Conservation (phyloP, 2,797 vertebrate species). For the Coilia nasus region DNA sequence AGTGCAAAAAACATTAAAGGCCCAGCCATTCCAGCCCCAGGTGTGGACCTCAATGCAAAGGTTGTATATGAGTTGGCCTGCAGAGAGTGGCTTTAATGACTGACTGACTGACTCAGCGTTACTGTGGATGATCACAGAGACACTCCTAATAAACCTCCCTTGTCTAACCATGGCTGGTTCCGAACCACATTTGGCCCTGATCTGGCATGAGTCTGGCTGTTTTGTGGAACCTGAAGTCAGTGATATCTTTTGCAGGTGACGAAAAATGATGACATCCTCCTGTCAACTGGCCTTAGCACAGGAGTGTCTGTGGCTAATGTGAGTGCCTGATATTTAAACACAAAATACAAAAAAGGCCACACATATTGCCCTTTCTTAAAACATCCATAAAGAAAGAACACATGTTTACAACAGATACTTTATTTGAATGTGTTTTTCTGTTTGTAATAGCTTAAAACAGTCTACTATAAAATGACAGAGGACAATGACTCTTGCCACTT, state of each 20-base stretch:
- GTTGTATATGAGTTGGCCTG: too few relatives aligned
- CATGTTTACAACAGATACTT: not conserved
- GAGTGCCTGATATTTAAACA: slow-evolving; percentile 57
- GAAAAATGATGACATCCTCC: slow-evolving; percentile 74
- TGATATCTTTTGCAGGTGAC: slow-evolving; percentile 67
- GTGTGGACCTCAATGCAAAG: too few relatives aligned
- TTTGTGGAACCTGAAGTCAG: not conserved
- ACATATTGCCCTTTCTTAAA: not conserved
- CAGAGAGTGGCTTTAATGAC: too few relatives aligned
- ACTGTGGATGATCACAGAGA: too few relatives aligned
- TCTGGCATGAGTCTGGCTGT: not conserved
- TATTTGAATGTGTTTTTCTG: not conserved
- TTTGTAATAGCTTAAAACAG: slow-evolving; percentile 80
- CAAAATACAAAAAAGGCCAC: not conserved
- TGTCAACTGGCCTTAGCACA: slow-evolving; percentile 76
- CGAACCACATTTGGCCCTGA: too few relatives aligned
- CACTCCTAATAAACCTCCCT: too few relatives aligned
- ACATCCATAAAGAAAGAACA: not conserved
- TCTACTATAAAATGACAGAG: slow-evolving; percentile 79
- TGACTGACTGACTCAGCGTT: too few relatives aligned
- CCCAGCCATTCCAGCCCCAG: too few relatives aligned
- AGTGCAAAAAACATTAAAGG: too few relatives aligned
- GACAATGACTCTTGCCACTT: slow-evolving; percentile 78
- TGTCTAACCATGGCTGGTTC: too few relatives aligned
- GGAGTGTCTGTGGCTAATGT: slow-evolving; percentile 88